Base-by-base conservation (phyloP, 2,888 invertebrate species). In the Erebia epiphron region DNA sequence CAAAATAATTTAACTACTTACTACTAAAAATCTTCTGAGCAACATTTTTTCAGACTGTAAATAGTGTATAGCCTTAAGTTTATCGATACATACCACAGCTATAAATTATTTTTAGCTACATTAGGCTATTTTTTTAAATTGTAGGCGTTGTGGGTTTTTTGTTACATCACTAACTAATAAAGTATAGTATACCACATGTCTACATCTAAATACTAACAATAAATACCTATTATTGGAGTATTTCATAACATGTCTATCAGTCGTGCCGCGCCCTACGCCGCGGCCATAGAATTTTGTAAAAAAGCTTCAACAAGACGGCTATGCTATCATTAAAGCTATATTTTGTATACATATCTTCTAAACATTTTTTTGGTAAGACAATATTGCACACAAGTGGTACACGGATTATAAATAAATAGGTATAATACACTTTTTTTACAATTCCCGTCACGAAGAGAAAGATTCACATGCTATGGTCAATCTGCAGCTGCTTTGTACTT, bases 241-340 rank as follows among this genome's bases (percentile, higher is more conserved):
- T 86, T 86, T 81, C 82, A 82, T 89, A 91, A 89, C 90, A 87
- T 82, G 82, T 83, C 84, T 87, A 90, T 92, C 92, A 92, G 92
- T 92, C 92, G 79, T 86, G 79, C 92, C 92, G 91, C 92, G 78
- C 79, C 78, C 90, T 90, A 91, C 85, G 83, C 77, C 80, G 91
- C 92, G 91, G 90, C 84, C 82, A 89, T 92, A 92, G 88, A 91
- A 84, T 92, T 90, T 91, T 89, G 89, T 90, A 91, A 91, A 92
- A 91, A 92, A 92, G 91, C 92, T 85, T 91, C 86, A 92, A 92
- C 92, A 91, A 91, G 91, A 92, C 91, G 88, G 86, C 92, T 92
- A 92, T 88, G 79, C 91, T 91, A 91, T 86, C 80, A 84, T 92
- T 92, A 92, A 90, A 91, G 90, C 91, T 92, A 92, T 88, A 92